Evolutionary conservation across 1,140 invertebrate genomes (phyloP).

Genomic region (Drosophila truncata): DNA sequence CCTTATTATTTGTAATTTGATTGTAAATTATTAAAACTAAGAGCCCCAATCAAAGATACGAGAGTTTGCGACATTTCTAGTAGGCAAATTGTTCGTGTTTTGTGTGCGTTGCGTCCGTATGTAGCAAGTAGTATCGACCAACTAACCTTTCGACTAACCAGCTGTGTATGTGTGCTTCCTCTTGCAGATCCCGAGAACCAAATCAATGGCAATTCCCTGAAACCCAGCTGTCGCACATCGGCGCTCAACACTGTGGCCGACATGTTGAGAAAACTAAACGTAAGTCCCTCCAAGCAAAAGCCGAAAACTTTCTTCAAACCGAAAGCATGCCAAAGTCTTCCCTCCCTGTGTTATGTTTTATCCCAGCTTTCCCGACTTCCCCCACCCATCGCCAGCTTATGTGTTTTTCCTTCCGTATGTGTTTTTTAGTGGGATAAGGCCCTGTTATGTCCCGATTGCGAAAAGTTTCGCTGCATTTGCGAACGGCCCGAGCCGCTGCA

Average conservation of each 20-base stretch:
- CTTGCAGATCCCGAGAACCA: conserved; percentile 86
- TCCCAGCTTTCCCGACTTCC: conserved; percentile 4
- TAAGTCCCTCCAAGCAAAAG: conserved; percentile 86
- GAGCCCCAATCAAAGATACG: conserved; percentile 14
- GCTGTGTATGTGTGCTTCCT: conserved; percentile 73
- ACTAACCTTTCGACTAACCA: conserved; percentile 57
- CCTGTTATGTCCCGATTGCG: conserved; percentile 80
- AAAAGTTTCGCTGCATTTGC: conserved; percentile 84
- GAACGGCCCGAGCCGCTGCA: conserved; percentile 46
- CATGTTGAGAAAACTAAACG: conserved; percentile 95
- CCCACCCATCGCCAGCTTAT: conserved; percentile 38
- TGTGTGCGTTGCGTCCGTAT: conserved; percentile 48
- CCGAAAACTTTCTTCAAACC: conserved; percentile 14
- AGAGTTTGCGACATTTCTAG: conserved; percentile 70
- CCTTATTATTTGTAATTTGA: conserved; percentile 29
- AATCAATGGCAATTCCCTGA: conserved; percentile 90
- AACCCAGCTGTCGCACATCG: conserved; percentile 94
- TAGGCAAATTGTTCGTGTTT: conserved; percentile 62
- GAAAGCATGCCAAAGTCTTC: background rate
- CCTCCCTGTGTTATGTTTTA: conserved; percentile 8
- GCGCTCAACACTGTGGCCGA: conserved; percentile 97
- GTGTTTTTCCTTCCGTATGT: conserved; percentile 54
- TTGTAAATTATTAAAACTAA: conserved; percentile 59
- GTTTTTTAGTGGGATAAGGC: conserved; percentile 84
- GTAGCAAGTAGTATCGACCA: conserved; percentile 38